Evolutionary conservation across 30 jellyfish, hydroid and myxozoan species (phyloP).

Genomic region (Hydractinia echinata): DNA sequence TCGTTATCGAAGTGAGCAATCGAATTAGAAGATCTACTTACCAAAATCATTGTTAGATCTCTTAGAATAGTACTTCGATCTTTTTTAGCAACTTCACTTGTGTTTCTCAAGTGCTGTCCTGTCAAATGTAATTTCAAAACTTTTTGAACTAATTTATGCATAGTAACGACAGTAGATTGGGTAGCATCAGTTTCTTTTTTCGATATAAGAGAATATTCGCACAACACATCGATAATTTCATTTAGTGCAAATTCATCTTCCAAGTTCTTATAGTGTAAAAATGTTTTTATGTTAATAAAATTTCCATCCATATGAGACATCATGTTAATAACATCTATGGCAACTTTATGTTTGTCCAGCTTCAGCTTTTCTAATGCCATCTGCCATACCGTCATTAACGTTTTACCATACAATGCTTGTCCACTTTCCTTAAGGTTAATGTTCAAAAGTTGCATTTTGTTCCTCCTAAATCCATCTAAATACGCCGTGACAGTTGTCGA

Average conservation of each 20-base stretch:
- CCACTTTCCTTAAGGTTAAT: constrained; percentile 11
- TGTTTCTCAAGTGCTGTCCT: background rate
- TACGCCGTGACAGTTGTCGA: constrained; percentile 7
- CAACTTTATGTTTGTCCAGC: constrained; percentile 8
- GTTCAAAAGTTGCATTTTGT: constrained; percentile 26
- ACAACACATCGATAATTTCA: background rate
- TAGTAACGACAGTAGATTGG: background rate
- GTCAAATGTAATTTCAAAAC: background rate
- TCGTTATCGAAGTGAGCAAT: no score
- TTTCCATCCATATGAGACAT: constrained; percentile 14
- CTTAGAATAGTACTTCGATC: background rate
- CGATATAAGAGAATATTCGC: constrained; percentile 3
- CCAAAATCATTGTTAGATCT: no score
- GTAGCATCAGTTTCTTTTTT: background rate
- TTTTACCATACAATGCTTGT: constrained; percentile 2
- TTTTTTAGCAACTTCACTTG: background rate
- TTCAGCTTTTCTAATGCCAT: constrained; percentile 42
- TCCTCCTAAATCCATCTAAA: constrained; percentile 20
- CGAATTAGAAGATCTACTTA: no score
- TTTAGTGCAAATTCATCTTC: background rate
- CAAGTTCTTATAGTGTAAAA: background rate
- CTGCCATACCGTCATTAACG: constrained; percentile 40
- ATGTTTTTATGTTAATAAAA: background rate
- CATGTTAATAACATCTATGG: constrained; percentile 13
- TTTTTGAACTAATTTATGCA: constrained; percentile 8